Evolutionary conservation across 2,113 vertebrate species (phyloP).

Genomic region (Ia io): DNA sequence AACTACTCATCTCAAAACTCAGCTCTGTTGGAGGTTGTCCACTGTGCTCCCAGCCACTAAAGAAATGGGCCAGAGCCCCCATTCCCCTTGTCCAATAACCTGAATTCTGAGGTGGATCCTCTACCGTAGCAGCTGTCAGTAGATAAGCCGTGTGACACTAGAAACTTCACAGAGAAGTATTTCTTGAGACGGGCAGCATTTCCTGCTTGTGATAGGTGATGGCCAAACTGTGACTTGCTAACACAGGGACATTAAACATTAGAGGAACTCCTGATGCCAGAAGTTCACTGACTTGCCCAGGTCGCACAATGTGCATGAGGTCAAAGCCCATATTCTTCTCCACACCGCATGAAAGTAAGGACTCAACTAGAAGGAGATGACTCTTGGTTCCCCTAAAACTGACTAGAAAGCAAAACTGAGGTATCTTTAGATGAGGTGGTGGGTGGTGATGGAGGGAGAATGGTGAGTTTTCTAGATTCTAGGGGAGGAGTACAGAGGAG

Average conservation of each 20-base stretch:
- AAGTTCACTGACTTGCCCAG: neutral
- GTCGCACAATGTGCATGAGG: rapidly evolving
- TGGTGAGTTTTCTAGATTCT: neutral
- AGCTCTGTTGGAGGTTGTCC: neutral
- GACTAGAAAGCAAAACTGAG: neutral
- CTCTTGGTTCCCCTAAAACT: neutral
- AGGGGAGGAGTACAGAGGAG: neutral
- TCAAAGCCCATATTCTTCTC: neutral
- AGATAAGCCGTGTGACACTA: no score
- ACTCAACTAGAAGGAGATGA: neutral
- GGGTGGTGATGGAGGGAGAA: neutral
- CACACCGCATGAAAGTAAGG: neutral
- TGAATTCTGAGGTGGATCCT: neutral
- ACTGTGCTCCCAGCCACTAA: neutral
- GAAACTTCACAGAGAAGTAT: neutral
- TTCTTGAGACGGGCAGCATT: neutral
- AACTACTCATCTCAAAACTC: neutral
- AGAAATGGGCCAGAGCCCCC: neutral
- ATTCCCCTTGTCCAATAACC: neutral
- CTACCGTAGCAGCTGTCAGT: neutral
- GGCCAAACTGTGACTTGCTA: neutral
- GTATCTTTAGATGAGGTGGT: neutral
- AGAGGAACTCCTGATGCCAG: neutral
- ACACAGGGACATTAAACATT: neutral
- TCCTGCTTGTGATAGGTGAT: neutral